phyloP scores from a whole-genome alignment of 2,113 vertebrate genomes.

The Tachuris rubrigastra region DNA sequence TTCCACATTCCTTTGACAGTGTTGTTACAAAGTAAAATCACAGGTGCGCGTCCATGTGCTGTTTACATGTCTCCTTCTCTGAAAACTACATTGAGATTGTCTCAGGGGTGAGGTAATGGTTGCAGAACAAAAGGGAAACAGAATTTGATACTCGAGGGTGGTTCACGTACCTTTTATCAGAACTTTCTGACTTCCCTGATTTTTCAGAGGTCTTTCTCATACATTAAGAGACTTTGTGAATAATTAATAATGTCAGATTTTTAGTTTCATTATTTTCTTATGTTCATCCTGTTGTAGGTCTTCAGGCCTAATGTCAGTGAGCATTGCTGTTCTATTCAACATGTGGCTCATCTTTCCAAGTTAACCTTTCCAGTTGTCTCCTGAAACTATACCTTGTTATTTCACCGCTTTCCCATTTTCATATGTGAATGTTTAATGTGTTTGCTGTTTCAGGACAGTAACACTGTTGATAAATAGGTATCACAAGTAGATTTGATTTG shows the following conservation, averaged over 20 bases:
- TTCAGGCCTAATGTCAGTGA: neutral
- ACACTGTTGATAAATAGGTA: neutral
- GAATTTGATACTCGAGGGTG: neutral
- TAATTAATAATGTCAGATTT: neutral
- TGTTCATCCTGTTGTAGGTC: neutral
- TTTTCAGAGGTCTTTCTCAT: neutral
- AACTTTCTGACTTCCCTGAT: neutral
- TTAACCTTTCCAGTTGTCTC: neutral
- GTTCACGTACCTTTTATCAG: neutral
- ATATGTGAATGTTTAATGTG: neutral
- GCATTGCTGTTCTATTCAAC: neutral
- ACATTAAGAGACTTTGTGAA: neutral
- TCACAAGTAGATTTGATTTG: neutral
- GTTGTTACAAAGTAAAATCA: neutral
- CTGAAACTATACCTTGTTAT: neutral
- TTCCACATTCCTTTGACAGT: neutral
- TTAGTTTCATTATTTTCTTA: neutral
- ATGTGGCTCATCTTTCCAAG: neutral
- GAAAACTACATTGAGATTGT: neutral
- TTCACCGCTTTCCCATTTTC: neutral
- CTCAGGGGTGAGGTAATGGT: neutral
- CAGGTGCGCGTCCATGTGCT: fast-evolving
- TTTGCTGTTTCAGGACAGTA: neutral
- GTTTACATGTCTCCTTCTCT: neutral
- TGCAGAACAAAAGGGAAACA: neutral